Percentiles rank a stretch among this genome's conserved stretches.
Evolutionary conservation across 2,888 invertebrate species (phyloP).

Genomic region (Drosophila testacea): DNA sequence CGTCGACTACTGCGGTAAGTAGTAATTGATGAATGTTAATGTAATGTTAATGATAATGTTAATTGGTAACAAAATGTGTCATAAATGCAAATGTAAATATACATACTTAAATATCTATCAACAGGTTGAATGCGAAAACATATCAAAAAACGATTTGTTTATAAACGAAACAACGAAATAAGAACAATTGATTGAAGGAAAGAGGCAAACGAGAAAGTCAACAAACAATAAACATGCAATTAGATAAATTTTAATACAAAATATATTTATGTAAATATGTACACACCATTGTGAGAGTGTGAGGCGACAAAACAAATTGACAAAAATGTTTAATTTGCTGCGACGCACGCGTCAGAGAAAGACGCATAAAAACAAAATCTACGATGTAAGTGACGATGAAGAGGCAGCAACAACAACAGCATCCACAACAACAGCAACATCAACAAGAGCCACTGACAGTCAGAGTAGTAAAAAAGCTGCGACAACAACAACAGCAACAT

Average conservation of each 20-base stretch:
- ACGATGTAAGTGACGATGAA: conserved; percentile 55
- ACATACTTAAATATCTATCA: conserved; percentile 40
- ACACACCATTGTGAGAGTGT: conserved; percentile 1
- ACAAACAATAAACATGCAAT: conserved; percentile 40
- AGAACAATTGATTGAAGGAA: conserved; percentile 19
- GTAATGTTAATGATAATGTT: conserved; percentile 20
- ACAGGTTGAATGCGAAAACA: conserved; percentile 62
- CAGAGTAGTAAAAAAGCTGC: not conserved
- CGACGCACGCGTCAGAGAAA: conserved; percentile 77
- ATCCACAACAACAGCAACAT: conserved; percentile 16
- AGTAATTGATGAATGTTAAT: not conserved
- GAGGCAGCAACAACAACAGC: conserved; percentile 32
- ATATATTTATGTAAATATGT: conserved; percentile 20
- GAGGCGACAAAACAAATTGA: conserved; percentile 31
- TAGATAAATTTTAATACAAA: conserved; percentile 28
- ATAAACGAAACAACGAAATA: conserved; percentile 58
- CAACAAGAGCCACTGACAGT: conserved; percentile 14
- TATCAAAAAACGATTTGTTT: conserved; percentile 68
- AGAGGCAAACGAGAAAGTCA: conserved; percentile 2
- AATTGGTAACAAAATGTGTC: conserved; percentile 35
- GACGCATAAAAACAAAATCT: conserved; percentile 56
- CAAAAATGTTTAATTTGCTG: conserved; percentile 80
- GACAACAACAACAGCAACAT: not conserved
- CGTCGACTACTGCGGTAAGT: conserved; percentile 37
- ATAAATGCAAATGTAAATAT: conserved; percentile 42